Base-by-base conservation (phyloP, 2,888 invertebrate genomes). In the Phrixothrix hirtus region DNA sequence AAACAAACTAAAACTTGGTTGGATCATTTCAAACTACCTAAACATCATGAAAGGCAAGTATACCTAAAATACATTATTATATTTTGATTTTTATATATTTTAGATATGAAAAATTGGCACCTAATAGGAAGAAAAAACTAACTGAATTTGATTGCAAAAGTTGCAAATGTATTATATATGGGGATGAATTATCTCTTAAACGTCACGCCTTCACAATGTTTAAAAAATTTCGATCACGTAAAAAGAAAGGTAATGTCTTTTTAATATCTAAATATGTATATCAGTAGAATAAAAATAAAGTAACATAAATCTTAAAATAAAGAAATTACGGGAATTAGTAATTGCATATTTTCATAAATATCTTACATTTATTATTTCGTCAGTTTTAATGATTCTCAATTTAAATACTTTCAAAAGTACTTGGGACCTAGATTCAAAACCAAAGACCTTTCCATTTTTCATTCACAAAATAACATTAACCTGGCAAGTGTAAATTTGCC, bases 91-190 rank as follows among this genome's bases (percentile, higher is more conserved):
- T 29, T 14, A 37, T 30, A 39, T 31, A 55, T 66, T 63, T 11
- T 53, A 72, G 72, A 30, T 71, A 68, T 55, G 43, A 52, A 2
- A 59, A 44, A 10, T 55, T 68, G 43, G 63, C 64, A n/a, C 49
- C 54, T 15, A 53, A 30, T 16, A 61, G 67, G 12, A 64, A 63
- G 46, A 39, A 42, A 6, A 64, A 59, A 30, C 47, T 68, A 6
- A 55, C 50, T 0, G 73, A 74, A 54, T 70, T 71, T 51, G 72
- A 74, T 59, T 75, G 75, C 53, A 62, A 57, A 34, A 64, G 64
- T 5, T 75, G 75, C 52, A 53, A 55, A 12, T 11, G 60, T 2
- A 64, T 74, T 9, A 63, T 75, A 27, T 75, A 58, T 52, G 74
- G 75, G 7, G 73, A 75, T 50, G 66, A 69, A 25, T 45, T 67